Conservation (phyloP, 37 sponge, comb jelly and placozoan genomes). For the Lycopodina hypogea region DNA sequence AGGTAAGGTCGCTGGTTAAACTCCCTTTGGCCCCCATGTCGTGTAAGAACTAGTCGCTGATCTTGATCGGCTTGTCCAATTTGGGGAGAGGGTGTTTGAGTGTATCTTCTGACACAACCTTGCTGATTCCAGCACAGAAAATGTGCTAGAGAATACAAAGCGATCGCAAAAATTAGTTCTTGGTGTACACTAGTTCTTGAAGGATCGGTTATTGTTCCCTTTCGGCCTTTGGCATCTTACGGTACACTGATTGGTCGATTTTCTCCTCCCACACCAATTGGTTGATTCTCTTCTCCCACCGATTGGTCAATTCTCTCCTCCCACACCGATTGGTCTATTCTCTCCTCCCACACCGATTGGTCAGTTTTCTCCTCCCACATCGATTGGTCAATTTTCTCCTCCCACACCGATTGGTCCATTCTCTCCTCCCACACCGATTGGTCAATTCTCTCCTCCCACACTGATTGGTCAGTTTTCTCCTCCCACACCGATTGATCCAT, state of each 20-base stretch:
- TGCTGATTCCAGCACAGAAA: conserved; percentile 32
- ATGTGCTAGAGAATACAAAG: conserved; percentile 51
- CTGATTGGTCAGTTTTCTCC: too few species aligned
- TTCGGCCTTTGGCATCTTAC: conserved; percentile 55
- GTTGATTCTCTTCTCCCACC: background rate
- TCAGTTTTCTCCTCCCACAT: too few species aligned
- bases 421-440: too few species aligned
- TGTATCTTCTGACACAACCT: conserved; percentile 30
- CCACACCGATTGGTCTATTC: too few species aligned
- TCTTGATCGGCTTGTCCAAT: conserved; percentile 49
- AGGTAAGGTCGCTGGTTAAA: conserved; percentile 45
- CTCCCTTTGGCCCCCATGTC: conserved; percentile 21
- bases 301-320: background rate
- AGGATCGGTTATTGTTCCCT: conserved; percentile 65
- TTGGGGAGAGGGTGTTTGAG: conserved; percentile 52
- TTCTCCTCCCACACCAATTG: conserved; percentile 6
- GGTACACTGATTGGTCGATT: conserved; percentile 28
- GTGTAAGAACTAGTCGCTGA: conserved; percentile 44
- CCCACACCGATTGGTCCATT: too few species aligned
- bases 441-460: too few species aligned
- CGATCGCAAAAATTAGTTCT: conserved; percentile 39
- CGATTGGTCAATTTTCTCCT: too few species aligned
- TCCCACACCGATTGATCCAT: too few species aligned
- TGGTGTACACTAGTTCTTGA: conserved; percentile 63
- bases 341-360: too few species aligned